These are phyloP conservation scores for Porites australiensis DNA, from an alignment of 64 coral and sea anemone species.

Conservation along the genomic window DNA sequence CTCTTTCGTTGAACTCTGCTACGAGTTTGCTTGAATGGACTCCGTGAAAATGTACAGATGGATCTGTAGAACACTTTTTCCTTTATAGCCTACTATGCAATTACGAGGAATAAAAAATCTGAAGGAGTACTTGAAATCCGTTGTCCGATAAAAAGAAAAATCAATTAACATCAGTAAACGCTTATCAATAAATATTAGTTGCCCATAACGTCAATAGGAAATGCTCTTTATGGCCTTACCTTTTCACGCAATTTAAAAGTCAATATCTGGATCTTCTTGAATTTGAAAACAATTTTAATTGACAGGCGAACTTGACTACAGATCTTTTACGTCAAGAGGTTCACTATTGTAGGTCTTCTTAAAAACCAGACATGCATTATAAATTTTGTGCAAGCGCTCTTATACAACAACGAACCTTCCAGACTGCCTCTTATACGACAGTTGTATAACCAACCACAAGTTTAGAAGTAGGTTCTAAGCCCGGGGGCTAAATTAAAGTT, in stretches of 20 bases:
- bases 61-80: neutral
- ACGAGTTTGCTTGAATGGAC: neutral
- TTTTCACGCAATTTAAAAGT: neutral
- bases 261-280: neutral
- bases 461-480: too few relatives aligned
- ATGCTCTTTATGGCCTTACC: neutral
- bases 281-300: neutral
- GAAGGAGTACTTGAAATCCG: neutral
- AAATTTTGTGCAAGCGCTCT: too few relatives aligned
- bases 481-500: too few relatives aligned
- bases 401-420: too few relatives aligned
- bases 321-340: neutral
- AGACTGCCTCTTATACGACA: too few relatives aligned
- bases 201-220: neutral
- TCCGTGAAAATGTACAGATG: neutral
- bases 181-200: neutral
- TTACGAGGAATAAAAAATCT: neutral
- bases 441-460: too few relatives aligned
- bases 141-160: conserved; percentile 13
- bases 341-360: too few relatives aligned
- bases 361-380: too few relatives aligned
- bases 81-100: conserved; percentile 2
- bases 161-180: neutral
- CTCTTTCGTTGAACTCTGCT: neutral
- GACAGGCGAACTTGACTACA: neutral